Percentiles rank a stretch among this genome's conserved stretches.
Evolutionary conservation across 1,140 invertebrate genomes (phyloP).

Genomic region (Ceratina japonica): DNA sequence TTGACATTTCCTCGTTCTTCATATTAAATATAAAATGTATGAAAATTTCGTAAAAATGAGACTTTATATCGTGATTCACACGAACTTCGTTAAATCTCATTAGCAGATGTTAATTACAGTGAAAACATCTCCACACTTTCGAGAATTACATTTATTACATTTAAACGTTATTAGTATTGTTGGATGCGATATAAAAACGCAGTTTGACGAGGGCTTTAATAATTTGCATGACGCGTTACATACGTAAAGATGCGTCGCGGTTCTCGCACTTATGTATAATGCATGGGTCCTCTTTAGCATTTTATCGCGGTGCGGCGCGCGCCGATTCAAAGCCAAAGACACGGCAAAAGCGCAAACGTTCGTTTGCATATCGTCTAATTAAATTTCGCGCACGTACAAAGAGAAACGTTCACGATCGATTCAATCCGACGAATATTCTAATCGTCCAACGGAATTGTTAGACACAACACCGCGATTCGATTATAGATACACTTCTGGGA

Average conservation of each 20-base stretch:
- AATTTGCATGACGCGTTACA: constrained; percentile 31
- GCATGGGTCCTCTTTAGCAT: constrained; percentile 32
- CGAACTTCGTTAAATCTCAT: too few species aligned
- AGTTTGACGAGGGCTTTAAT: constrained; percentile 19
- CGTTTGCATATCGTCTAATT: constrained; percentile 40
- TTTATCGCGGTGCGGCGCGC: constrained; percentile 42
- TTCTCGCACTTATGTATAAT: constrained; percentile 31
- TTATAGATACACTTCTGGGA: too few species aligned
- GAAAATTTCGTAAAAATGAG: too few species aligned
- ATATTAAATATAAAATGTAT: too few species aligned
- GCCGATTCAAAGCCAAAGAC: constrained; percentile 8
- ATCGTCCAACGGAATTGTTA: not conserved
- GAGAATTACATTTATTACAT: too few species aligned
- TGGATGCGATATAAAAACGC: too few species aligned
- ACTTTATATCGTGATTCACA: too few species aligned
- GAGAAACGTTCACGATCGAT: not conserved
- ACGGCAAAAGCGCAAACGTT: constrained; percentile 14
- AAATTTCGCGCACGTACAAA: constrained; percentile 23
- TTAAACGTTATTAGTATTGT: too few species aligned
- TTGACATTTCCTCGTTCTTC: too few species aligned
- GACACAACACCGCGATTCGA: not conserved
- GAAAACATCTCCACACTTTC: too few species aligned
- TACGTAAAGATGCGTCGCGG: constrained; percentile 28
- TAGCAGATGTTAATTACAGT: too few species aligned
- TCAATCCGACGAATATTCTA: not conserved